A percentile compares a stretch with the other conserved stretches of the same genome.
phyloP scores from a whole-genome alignment of 1,140 invertebrate genomes.

The Manduca sexta region DNA sequence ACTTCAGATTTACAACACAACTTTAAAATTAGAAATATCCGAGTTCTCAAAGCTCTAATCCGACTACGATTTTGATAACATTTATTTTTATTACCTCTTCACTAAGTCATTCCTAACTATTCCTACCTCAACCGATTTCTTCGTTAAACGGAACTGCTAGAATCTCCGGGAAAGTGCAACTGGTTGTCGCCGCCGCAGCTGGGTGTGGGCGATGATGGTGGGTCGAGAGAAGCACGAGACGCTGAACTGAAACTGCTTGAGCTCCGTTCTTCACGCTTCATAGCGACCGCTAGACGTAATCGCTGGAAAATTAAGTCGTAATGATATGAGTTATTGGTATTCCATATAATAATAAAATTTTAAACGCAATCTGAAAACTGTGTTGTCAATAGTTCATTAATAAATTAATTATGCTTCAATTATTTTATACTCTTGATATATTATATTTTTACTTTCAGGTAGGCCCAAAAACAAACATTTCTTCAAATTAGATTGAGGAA shows the following conservation, averaged over 20 bases:
- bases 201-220: conserved; percentile 80
- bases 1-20: too few relatives aligned
- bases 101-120: too few relatives aligned
- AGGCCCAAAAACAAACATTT: too few relatives aligned
- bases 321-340: too few relatives aligned
- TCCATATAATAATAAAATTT: too few relatives aligned
- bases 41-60: too few relatives aligned
- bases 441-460: too few relatives aligned
- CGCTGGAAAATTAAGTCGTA: conserved; percentile 30
- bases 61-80: too few relatives aligned
- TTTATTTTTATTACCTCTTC: too few relatives aligned
- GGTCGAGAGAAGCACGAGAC: conserved; percentile 84
- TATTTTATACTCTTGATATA: not conserved
- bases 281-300: conserved; percentile 35
- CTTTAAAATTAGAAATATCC: too few relatives aligned
- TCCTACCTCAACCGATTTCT: conserved; percentile 1
- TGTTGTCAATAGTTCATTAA: not conserved
- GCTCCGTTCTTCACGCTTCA: conserved; percentile 80
- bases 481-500: not conserved
- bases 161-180: conserved; percentile 84
- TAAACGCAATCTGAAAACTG: not conserved
- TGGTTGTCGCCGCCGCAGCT: conserved; percentile 81
- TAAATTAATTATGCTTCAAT: not conserved
- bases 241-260: conserved; percentile 87
- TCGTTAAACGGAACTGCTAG: conserved; percentile 77